Conservation (phyloP, 2,113 vertebrate genomes). For the Anguilla japonica region DNA sequence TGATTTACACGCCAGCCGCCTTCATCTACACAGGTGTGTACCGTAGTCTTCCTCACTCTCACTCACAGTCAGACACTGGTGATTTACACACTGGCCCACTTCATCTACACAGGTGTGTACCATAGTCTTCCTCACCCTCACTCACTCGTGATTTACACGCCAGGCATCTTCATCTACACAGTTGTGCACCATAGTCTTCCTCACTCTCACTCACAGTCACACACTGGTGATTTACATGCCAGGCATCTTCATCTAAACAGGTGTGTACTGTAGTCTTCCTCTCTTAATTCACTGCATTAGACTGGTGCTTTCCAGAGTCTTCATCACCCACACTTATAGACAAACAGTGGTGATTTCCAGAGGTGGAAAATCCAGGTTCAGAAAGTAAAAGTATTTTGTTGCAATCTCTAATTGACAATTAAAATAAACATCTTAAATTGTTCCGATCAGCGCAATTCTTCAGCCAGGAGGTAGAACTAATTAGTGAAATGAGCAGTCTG, state of each 20-base stretch:
- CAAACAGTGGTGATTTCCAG: too few relatives aligned
- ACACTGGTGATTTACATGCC: conserved; percentile 68
- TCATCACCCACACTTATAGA: neutral
- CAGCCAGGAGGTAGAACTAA: too few relatives aligned
- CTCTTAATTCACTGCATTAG: too few relatives aligned
- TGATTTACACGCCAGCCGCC: conserved; percentile 81
- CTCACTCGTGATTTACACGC: conserved; percentile 62
- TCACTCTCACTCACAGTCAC: neutral
- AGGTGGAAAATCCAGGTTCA: too few relatives aligned
- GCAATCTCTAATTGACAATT: too few relatives aligned
- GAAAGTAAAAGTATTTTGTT: too few relatives aligned
- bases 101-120: conserved; percentile 95
- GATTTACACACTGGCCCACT: conserved; percentile 84
- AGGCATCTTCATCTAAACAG: conserved; percentile 98
- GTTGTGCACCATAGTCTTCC: conserved; percentile 61
- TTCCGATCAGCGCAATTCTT: too few relatives aligned
- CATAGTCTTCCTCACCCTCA: neutral
- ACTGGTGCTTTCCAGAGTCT: neutral
- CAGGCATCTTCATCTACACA: conserved; percentile 98
- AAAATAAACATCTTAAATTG: too few relatives aligned
- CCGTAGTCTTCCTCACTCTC: neutral
- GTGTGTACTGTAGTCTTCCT: conserved; percentile 55
- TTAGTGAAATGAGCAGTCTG: too few relatives aligned
- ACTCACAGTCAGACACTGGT: neutral
- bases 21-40: conserved; percentile 97